Base-by-base conservation (phyloP, 2,888 invertebrate species). In the Ophion slaviceki region DNA sequence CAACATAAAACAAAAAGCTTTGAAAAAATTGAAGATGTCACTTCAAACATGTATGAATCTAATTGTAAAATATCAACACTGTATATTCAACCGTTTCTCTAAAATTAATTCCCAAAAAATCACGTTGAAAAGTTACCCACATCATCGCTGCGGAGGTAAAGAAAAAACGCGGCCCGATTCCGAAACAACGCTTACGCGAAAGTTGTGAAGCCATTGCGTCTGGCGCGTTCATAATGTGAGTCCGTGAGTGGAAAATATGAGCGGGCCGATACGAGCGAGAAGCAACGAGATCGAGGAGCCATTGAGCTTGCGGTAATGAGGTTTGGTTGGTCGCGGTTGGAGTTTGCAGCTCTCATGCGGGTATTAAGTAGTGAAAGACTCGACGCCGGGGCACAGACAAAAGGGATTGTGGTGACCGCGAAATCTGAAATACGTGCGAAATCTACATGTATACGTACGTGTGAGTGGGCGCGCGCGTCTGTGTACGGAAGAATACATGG, bases 261-360 rank as follows among this genome's bases (percentile, higher is more conserved):
- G 36, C 53, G 10, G 36, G 24, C 11, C 36, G 28, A 61, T 11
- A 28, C 61, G 70, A 62, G n/a, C 20, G 66, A 74, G 47, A 17
- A 77, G 67, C 66, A 28, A 40, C 40, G 62, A 70, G 53, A 72
- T 70, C 47, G 24, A 47, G 6, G 62, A 78, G 17, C 59, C 59
- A 84, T 78, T 76, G 76, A 47, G 62, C 72, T 76, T 67, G 77
- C 67, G 74, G 61, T 86, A 84, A 81, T 74, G 84, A 84, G 80
- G 76, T 78, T 57, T 57, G n/a, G 24, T 57, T 20, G 36, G n/a
- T 53, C 53, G 45, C 67, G 24, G 20, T 11, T 11, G 4, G 64
- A 57, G 53, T 64, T 53, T 20, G 62, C n/a, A 59, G 36, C 45
- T 59, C 59, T 14, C 62, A 36, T 62, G 79, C 64, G 64, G 71